phyloP scores from a whole-genome alignment of 2,797 vertebrate species.

The Acanthurus tractus region DNA sequence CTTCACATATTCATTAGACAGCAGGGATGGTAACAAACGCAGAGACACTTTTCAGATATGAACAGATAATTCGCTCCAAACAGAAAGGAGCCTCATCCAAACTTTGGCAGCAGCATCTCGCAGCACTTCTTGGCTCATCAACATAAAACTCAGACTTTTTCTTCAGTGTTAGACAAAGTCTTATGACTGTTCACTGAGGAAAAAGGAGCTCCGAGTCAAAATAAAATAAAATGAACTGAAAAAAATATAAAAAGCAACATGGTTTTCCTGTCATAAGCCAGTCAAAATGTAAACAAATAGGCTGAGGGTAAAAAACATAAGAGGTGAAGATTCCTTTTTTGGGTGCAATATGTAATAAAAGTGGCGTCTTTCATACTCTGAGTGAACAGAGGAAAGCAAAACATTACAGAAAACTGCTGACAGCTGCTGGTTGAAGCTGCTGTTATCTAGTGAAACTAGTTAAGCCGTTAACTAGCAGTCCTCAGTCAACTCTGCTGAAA shows the following conservation, averaged over 20 bases:
- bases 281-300: not conserved
- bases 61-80: not conserved
- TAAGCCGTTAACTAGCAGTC: no score
- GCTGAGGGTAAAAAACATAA: not conserved
- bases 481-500: no score
- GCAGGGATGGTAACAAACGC: not conserved
- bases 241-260: no score
- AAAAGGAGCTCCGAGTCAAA: not conserved
- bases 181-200: not conserved
- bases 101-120: not conserved
- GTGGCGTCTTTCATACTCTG: no score
- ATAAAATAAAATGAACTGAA: no score
- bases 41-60: not conserved
- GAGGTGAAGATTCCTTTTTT: not conserved
- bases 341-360: no score
- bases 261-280: not conserved
- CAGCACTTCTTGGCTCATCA: not conserved
- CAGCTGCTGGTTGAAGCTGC: no score
- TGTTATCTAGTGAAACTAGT: no score
- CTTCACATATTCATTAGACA: slow-evolving; percentile 29
- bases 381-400: no score
- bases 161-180: no score
- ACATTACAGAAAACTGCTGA: no score
- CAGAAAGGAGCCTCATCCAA: not conserved
- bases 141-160: not conserved